phyloP scores from a whole-genome alignment of 1,140 invertebrate species.

The Uloborus diversus region DNA sequence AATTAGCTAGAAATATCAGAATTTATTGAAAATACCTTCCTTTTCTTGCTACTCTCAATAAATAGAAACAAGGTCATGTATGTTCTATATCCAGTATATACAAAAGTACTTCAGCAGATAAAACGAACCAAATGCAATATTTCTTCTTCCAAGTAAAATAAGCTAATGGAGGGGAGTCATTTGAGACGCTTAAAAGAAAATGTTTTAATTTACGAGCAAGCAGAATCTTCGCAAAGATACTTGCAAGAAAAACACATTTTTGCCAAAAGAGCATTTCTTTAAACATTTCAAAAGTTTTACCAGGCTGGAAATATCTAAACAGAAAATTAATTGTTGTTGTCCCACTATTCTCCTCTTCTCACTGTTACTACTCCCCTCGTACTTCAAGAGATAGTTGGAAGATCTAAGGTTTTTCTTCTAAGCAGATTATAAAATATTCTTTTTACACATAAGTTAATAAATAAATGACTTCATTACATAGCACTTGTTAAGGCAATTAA shows the following conservation, averaged over 20 bases:
- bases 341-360: too few species aligned
- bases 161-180: neutral
- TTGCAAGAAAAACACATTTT: conserved; percentile 51
- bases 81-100: neutral
- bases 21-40: neutral
- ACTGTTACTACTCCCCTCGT: too few species aligned
- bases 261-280: conserved; percentile 19
- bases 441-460: too few species aligned
- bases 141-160: neutral
- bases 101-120: neutral
- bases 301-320: too few species aligned
- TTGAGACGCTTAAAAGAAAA: conserved; percentile 46
- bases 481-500: too few species aligned
- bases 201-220: conserved; percentile 47
- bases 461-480: too few species aligned
- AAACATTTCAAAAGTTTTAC: too few species aligned
- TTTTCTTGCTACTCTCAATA: neutral
- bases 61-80: neutral
- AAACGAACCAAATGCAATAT: neutral
- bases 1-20: neutral
- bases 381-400: too few species aligned
- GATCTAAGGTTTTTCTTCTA: too few species aligned
- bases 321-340: too few species aligned
- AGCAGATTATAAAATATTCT: too few species aligned
- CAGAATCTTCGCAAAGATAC: conserved; percentile 34